Percentiles rank a stretch among this genome's conserved stretches.
These are phyloP conservation scores for Drosophila kokeensis DNA, from an alignment of 2,888 invertebrate species.

Conservation along the genomic window DNA sequence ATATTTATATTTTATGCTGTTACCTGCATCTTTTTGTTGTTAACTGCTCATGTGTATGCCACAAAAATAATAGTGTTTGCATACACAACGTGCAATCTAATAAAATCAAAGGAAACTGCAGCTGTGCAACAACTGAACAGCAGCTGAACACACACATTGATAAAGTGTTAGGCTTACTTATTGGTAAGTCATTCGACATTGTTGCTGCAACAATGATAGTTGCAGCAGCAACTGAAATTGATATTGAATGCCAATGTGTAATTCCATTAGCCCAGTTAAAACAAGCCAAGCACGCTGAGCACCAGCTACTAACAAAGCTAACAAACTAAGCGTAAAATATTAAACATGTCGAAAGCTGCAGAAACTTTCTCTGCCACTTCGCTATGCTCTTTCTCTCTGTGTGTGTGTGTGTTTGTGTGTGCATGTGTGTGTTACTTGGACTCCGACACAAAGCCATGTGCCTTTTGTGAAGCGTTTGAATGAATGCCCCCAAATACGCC, in stretches of 20 bases:
- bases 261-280: slow-evolving; percentile 63
- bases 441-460: slow-evolving; percentile 8
- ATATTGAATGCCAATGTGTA: slow-evolving; percentile 45
- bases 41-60: slow-evolving; percentile 17
- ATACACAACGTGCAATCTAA: slow-evolving; percentile 5
- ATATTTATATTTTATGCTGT: not conserved
- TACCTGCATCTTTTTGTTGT: too few relatives aligned
- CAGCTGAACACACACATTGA: not conserved
- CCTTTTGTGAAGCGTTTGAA: slow-evolving; percentile 34
- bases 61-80: slow-evolving; percentile 16
- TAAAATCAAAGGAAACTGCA: slow-evolving; percentile 23
- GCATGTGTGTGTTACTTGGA: slow-evolving; percentile 16
- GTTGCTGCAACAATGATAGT: slow-evolving; percentile 1
- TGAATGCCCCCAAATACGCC: slow-evolving; percentile 15
- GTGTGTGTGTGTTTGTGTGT: slow-evolving; percentile 8
- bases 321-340: slow-evolving; percentile 44
- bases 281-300: slow-evolving; percentile 14
- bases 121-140: slow-evolving; percentile 2
- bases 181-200: not conserved
- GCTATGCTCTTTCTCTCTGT: not conserved
- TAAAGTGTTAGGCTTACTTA: not conserved
- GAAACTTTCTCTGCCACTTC: slow-evolving; percentile 32
- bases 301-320: slow-evolving; percentile 15
- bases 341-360: slow-evolving; percentile 22
- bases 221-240: slow-evolving; percentile 31